Evolutionary conservation across 2,113 vertebrate genomes (phyloP).

Genomic region (Anser brachyrhynchus): DNA sequence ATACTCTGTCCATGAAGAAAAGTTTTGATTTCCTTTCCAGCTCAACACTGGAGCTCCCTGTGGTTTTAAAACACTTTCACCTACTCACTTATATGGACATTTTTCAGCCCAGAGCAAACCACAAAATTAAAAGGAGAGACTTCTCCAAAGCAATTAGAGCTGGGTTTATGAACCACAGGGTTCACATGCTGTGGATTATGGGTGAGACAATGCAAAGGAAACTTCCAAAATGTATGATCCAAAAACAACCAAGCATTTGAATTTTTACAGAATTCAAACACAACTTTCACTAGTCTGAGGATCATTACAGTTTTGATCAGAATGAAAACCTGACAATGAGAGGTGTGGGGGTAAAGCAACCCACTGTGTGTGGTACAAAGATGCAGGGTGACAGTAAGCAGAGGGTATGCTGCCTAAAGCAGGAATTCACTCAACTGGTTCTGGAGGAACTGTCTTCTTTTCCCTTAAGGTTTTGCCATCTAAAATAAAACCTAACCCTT

Average conservation of each 20-base stretch:
- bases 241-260: rapidly evolving
- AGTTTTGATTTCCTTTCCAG: neutral
- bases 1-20: neutral
- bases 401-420: neutral
- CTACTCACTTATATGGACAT: neutral
- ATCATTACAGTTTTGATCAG: neutral
- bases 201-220: neutral
- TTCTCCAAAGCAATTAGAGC: neutral
- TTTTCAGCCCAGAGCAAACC: neutral
- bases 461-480: neutral
- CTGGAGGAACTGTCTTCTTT: neutral
- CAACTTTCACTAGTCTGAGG: neutral
- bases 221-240: neutral
- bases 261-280: neutral
- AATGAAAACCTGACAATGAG: neutral
- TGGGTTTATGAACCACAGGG: neutral
- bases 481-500: neutral
- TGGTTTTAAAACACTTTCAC: constrained; percentile 1
- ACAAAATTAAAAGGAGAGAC: neutral
- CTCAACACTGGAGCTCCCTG: neutral
- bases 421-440: neutral
- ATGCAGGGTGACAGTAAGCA: neutral
- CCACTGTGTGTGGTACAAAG: neutral
- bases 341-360: neutral
- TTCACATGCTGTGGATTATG: neutral